These are phyloP conservation scores for Pangasius sanitwongsei DNA, from an alignment of 2,797 vertebrate genomes.

Conservation along the genomic window DNA sequence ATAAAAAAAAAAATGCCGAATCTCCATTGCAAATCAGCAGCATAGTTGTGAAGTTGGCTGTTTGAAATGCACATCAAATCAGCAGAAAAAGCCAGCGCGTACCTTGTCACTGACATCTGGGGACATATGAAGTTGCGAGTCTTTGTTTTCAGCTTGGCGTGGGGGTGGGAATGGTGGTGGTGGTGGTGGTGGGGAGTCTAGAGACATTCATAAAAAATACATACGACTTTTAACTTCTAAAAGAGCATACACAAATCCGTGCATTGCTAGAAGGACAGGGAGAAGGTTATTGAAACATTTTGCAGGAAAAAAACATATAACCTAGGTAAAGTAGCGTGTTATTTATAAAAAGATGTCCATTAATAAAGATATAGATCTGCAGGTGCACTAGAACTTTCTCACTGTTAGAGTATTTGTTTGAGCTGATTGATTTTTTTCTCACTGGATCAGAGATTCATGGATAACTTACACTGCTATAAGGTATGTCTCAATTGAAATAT, in stretches of 20 bases:
- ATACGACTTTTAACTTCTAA: slow-evolving; percentile 79
- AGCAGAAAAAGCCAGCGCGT: slow-evolving; percentile 89
- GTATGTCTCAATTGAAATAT: background rate
- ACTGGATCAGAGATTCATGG: background rate
- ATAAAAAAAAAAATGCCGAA: slow-evolving; percentile 63
- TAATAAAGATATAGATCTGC: background rate
- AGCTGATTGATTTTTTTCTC: background rate
- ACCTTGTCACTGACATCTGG: slow-evolving; percentile 99
- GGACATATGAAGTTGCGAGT: slow-evolving; percentile 96
- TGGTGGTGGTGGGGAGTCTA: slow-evolving; percentile 69
- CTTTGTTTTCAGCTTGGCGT: slow-evolving; percentile 76
- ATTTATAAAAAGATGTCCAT: background rate
- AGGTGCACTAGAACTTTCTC: background rate
- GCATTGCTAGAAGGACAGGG: slow-evolving; percentile 76
- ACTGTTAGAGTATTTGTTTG: background rate
- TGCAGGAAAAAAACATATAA: background rate
- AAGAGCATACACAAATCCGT: slow-evolving; percentile 79
- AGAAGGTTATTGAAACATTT: slow-evolving; percentile 69
- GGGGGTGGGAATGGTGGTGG: slow-evolving; percentile 19
- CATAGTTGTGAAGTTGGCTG: slow-evolving; percentile 93
- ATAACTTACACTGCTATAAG: background rate
- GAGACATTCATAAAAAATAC: slow-evolving; percentile 84
- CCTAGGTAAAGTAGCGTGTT: background rate
- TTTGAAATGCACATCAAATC: slow-evolving; percentile 97
- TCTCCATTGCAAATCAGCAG: slow-evolving; percentile 88